phyloP scores from a whole-genome alignment of 2,888 invertebrate species.

The Drosophila yooni region DNA sequence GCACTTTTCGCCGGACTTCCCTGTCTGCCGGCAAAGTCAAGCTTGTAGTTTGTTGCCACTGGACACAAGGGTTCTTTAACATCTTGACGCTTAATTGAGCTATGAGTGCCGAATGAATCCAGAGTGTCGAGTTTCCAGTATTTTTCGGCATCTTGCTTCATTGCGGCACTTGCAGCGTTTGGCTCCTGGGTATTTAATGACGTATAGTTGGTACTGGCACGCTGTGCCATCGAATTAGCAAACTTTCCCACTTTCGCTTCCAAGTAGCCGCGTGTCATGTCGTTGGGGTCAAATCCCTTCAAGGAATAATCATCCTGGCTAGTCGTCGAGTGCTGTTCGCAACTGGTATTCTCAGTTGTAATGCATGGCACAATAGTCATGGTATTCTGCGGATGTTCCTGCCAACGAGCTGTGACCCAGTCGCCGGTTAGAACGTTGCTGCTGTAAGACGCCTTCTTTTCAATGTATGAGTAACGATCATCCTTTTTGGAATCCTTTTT shows the following conservation, averaged over 20 bases:
- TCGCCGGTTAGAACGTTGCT: slow-evolving; percentile 45
- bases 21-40: neutral
- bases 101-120: slow-evolving; percentile 39
- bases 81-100: neutral
- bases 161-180: neutral
- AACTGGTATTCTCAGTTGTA: slow-evolving; percentile 3
- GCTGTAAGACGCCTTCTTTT: slow-evolving; percentile 41
- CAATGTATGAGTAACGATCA: slow-evolving; percentile 39
- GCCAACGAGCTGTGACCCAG: slow-evolving; percentile 36
- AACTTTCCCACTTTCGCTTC: neutral
- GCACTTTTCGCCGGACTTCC: neutral
- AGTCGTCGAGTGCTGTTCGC: slow-evolving; percentile 32
- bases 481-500: slow-evolving; percentile 6
- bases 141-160: too few species aligned
- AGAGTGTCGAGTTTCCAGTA: slow-evolving; percentile 23
- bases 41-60: slow-evolving; percentile 28
- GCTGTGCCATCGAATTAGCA: slow-evolving; percentile 16
- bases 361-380: slow-evolving; percentile 36
- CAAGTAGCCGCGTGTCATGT: slow-evolving; percentile 4
- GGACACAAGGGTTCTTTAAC: slow-evolving; percentile 10
- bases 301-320: slow-evolving; percentile 26
- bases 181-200: slow-evolving; percentile 35
- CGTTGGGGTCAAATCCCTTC: neutral
- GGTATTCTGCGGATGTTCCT: neutral
- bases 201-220: slow-evolving; percentile 32